Evolutionary conservation across 2,113 vertebrate genomes (phyloP), one percentile per base, ranked within the genome.

Genomic region (Hipposideros armiger): DNA sequence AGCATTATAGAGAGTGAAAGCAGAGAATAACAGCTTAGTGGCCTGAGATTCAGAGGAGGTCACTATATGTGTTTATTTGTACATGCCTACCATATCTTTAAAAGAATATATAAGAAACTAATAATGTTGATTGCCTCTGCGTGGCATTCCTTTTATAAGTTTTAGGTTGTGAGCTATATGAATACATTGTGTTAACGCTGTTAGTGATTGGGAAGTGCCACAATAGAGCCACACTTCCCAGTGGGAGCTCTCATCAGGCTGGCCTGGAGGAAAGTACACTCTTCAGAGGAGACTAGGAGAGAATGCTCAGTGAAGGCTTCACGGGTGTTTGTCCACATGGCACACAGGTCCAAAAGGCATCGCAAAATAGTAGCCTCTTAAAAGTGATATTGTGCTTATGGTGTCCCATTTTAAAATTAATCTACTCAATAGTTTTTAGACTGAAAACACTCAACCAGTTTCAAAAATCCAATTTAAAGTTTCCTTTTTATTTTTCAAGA

Each of bases 381-480:
- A 45, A 96, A 95, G 70, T 54, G 26, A 28, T 1, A 17, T 13
- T 64, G 32, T 30, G 28, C 22, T 69, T 47, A 15, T 28, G 66
- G 17, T 78, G 52, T 5, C 60, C 42, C 36, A 5, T 64, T 90
- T 97, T 92, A 56, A 80, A 88, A 78, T 89, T 90, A 91, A 94
- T 94, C 69, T 78, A 30, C 70, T 95, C 92, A 78, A 77, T 92
- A 91, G 64, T 74, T 89, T 92, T 82, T 64, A 86, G 74, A 76
- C 73, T 22, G 42, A 87, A 64, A 81, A 80, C 66, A 78, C 54
- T 95, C 64, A 54, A 84, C 19, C 94, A n/a, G 16, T 84, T 30
- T 96, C 97, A 95, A 69, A 97, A 97, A 84, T 96, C 84, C 69
- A 90, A 30, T 94, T 89, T 87, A 24, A 97, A 91, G 93, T 87